Conservation (phyloP, 2,888 invertebrate species). For the Dioctria linearis region DNA sequence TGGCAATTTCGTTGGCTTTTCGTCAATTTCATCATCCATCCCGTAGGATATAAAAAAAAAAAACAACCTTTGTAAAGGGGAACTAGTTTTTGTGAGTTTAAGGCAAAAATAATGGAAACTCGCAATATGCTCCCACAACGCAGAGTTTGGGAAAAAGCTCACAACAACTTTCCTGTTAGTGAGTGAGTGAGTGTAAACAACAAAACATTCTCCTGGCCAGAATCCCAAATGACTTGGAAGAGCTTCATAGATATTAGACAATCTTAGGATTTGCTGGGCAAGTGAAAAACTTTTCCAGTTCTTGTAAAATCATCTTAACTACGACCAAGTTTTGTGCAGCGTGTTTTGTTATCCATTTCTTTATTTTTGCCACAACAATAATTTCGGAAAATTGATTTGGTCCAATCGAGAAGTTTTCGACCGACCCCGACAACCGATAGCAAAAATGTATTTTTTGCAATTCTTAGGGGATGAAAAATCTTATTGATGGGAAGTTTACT, state of each 20-base stretch:
- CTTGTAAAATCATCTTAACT: conserved; percentile 11
- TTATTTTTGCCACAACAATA: conserved; percentile 28
- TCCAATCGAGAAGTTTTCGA: conserved; percentile 36
- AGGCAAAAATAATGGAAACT: conserved; percentile 38
- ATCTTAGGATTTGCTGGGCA: conserved; percentile 36
- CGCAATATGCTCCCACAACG: conserved; percentile 40
- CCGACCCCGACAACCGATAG: neutral
- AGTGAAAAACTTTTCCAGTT: conserved; percentile 27
- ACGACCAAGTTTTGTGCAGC: conserved; percentile 17
- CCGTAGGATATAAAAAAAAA: neutral
- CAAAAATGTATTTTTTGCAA: conserved; percentile 8
- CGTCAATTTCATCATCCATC: conserved; percentile 36
- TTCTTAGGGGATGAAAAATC: conserved; percentile 24
- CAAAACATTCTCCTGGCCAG: conserved; percentile 30
- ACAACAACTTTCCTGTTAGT: conserved; percentile 30
- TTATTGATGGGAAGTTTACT: conserved; percentile 27
- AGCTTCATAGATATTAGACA: conserved; percentile 29
- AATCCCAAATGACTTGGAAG: conserved; percentile 42
- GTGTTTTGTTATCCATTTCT: conserved; percentile 24
- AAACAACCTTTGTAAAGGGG: conserved; percentile 20
- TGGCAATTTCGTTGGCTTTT: conserved; percentile 39
- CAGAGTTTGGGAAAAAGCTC: conserved; percentile 16
- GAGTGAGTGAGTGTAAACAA: conserved; percentile 6
- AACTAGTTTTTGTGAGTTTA: conserved; percentile 30
- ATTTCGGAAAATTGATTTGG: conserved; percentile 36